A percentile compares a stretch with the other conserved stretches of the same genome.
Conservation (phyloP, 1,140 invertebrate genomes). For the Sarcophaga bullata region DNA sequence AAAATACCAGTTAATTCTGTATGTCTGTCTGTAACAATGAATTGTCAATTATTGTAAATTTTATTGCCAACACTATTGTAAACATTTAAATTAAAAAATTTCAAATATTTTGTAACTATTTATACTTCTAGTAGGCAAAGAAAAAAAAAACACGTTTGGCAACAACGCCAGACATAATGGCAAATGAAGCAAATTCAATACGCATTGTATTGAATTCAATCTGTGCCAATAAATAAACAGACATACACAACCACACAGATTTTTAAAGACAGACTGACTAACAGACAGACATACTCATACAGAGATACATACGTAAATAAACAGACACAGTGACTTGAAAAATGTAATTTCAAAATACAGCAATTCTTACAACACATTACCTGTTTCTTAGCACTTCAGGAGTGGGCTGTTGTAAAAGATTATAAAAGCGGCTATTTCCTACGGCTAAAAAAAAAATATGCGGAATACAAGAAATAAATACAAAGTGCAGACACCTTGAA, state of each 20-base stretch:
- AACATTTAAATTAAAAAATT: too few species aligned
- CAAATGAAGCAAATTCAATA: background rate
- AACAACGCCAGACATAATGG: background rate
- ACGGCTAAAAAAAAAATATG: background rate
- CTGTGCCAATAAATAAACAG: constrained; percentile 7
- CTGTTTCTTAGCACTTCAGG: background rate
- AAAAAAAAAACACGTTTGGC: background rate
- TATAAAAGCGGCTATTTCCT: background rate
- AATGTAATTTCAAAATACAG: too few species aligned
- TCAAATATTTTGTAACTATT: too few species aligned
- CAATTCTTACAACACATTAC: background rate
- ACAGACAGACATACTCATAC: too few species aligned
- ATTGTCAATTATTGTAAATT: too few species aligned
- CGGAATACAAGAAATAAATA: background rate
- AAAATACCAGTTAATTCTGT: too few species aligned
- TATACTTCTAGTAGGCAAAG: background rate
- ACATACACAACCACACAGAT: background rate
- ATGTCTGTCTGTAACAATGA: too few species aligned
- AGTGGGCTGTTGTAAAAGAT: background rate
- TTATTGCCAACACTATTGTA: too few species aligned
- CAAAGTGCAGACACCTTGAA: background rate
- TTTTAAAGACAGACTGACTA: too few species aligned
- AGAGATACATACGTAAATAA: too few species aligned
- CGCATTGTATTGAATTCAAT: background rate
- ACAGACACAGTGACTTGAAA: too few species aligned